Base-by-base conservation (phyloP, 2,888 invertebrate species). In the Pachymerium ferrugineum region DNA sequence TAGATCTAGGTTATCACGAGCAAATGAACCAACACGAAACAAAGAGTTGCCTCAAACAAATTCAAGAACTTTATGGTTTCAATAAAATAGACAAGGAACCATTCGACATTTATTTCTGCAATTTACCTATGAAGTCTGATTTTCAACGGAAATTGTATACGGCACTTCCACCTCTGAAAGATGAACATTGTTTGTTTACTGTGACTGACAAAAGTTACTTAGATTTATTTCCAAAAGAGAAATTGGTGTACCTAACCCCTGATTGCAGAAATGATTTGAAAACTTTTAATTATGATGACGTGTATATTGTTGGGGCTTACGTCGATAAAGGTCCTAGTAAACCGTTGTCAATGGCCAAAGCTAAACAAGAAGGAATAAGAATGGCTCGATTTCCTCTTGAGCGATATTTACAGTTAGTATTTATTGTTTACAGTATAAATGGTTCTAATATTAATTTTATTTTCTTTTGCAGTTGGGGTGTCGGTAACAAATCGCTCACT, bases 201-300 rank as follows among this genome's bases (percentile, higher is more conserved):
- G 80, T 93, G 1, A 89, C 90, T 69, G 82, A 86, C 30, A 80
- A 89, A 79, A 90, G 89, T 80, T 93, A 90, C 80, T 84, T 92
- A 74, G 90, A 96, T 76, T n/a, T 91, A 8, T 96, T 91, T 82
- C 90, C 92, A 0, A 91, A 88, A 81, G 85, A 92, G 4, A 86
- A 89, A 76, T 83, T 97, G 25, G 90, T 97, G 0, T 97, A 97
- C 81, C 84, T 97, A 67, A 92, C 95, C 14, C 95, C 96, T 6
- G 90, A 97, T 82, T 90, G 91, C 78, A 84, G 86, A n/a, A 86
- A 88, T 73, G 88, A 89, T 79, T 82, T 82, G 0, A 14, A 47
- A 3, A 81, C 85, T 30, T 94, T 86, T 83, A 89, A 93, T 83
- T 88, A 87, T 77, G 89, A 94, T 81, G 88, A 89, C 78, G 83